Evolutionary conservation across 2,888 invertebrate species (phyloP).

Genomic region (Odontomyia ornata): DNA sequence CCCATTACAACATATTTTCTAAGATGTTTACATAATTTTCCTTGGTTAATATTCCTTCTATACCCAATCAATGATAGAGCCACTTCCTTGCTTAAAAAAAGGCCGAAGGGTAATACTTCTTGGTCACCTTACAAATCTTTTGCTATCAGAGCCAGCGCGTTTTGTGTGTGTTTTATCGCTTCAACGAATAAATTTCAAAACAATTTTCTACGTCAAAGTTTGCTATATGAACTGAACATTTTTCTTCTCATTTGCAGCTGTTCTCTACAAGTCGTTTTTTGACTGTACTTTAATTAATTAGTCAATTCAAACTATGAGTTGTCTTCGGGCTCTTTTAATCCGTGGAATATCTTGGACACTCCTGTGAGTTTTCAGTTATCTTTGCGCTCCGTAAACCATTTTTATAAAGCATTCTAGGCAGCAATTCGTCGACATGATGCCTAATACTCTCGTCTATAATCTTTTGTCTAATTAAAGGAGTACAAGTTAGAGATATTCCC

Average conservation of each 20-base stretch:
- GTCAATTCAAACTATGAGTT: neutral
- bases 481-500: neutral
- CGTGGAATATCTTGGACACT: neutral
- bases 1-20: no score
- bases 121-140: no score
- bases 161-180: no score
- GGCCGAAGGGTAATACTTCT: no score
- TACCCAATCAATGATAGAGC: no score
- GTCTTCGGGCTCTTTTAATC: neutral
- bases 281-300: neutral
- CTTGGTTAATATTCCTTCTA: no score
- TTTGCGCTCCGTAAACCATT: neutral
- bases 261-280: neutral
- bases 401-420: neutral
- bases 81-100: no score
- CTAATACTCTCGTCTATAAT: neutral
- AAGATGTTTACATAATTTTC: no score
- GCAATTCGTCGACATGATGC: neutral
- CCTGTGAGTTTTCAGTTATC: neutral
- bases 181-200: neutral
- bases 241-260: no score
- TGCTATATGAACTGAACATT: no score
- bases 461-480: neutral
- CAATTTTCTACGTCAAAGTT: neutral
- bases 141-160: no score